Conservation (phyloP, 2,113 vertebrate genomes). For the Alectura lathami region DNA sequence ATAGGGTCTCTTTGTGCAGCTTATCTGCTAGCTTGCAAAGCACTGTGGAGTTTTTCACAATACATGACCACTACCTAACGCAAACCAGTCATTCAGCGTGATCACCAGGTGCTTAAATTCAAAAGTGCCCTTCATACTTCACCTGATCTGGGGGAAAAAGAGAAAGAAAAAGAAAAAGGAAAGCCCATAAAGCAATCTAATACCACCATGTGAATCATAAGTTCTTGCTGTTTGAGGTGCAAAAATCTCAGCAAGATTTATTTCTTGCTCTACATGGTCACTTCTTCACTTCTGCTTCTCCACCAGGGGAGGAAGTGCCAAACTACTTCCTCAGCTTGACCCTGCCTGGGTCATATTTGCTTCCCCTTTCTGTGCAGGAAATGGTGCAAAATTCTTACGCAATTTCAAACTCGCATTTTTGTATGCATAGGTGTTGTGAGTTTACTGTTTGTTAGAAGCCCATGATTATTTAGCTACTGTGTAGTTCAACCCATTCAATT, state of each 20-base stretch:
- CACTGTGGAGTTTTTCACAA: neutral
- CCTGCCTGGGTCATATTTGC: neutral
- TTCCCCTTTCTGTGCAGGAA: neutral
- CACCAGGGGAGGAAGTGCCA: neutral
- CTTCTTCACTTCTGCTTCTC: conserved; percentile 10
- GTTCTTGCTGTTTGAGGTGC: neutral
- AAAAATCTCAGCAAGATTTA: neutral
- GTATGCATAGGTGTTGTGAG: neutral
- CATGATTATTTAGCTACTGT: neutral
- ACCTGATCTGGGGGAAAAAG: neutral
- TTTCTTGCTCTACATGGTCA: neutral
- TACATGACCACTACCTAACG: accelerated
- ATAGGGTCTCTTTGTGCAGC: neutral
- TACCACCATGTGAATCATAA: neutral
- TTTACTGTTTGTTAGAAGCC: neutral
- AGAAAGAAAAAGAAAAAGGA: neutral
- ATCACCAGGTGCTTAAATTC: neutral
- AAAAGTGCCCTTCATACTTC: neutral
- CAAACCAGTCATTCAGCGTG: neutral
- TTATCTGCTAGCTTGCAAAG: neutral
- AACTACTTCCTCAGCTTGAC: neutral
- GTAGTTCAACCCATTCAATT: neutral
- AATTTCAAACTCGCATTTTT: neutral
- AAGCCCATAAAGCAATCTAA: neutral
- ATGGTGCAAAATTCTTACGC: neutral